Evolutionary conservation across 2,888 invertebrate species (phyloP).

Genomic region (Pecten maximus): DNA sequence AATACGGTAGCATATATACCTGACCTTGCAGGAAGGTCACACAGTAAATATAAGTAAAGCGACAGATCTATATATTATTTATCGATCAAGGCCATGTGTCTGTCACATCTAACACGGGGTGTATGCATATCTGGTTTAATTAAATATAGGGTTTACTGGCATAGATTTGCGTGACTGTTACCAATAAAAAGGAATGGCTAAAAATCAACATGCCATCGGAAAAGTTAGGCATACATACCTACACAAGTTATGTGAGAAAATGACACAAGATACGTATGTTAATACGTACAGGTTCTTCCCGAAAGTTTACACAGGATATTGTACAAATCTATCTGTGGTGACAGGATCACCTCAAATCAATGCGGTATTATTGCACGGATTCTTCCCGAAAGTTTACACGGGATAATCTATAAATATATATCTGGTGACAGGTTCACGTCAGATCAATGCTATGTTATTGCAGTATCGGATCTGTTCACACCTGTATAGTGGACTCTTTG

Average conservation of each 20-base stretch:
- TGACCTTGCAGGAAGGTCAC: not conserved
- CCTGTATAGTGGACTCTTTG: not conserved
- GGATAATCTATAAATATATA: not conserved
- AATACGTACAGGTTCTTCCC: not conserved
- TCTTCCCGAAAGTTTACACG: not conserved
- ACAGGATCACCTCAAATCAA: not conserved
- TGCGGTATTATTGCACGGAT: not conserved
- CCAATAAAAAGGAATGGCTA: not conserved
- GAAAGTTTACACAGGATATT: not conserved
- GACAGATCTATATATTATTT: slow-evolving; percentile 20
- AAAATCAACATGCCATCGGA: not conserved
- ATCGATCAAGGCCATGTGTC: not conserved
- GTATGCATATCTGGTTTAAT: not conserved
- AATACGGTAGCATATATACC: not conserved
- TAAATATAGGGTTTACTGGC: not conserved
- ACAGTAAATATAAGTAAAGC: not conserved
- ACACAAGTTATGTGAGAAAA: not conserved
- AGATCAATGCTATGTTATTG: not conserved
- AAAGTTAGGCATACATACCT: not conserved
- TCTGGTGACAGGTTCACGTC: not conserved
- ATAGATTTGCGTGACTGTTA: not conserved
- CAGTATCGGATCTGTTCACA: not conserved
- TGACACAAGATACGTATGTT: not conserved
- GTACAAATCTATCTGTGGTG: not conserved
- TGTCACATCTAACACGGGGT: not conserved